Evolutionary conservation across 2,888 invertebrate species (phyloP), one percentile per base, ranked within the genome.

Genomic region (Beris morrisii): DNA sequence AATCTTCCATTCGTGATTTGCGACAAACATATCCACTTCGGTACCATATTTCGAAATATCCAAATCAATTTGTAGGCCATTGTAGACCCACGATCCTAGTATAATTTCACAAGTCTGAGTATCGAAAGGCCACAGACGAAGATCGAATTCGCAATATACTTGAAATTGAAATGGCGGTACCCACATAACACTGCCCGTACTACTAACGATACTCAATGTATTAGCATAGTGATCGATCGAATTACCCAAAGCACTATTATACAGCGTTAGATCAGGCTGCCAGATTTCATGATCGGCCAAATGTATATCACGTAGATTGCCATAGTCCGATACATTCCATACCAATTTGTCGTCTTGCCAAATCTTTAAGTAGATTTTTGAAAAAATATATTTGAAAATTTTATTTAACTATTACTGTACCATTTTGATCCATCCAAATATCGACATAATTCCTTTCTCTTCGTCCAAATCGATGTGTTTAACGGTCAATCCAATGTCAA

Each of bases 121-220:
- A 77, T 93, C 93, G 55, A 83, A 85, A 0, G 93, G 93, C 93
- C 93, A 93, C 69, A 83, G 81, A 13, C 83, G 79, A 61, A 93
- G 82, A 74, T 92, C 85, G 32, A 86, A 75, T 66, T 87, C 85
- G 73, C 88, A 88, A 73, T 86, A 85, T 12, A 85, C 82, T 0
- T 87, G 81, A 69, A 90, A 87, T 69, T 88, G 88, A 2, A 87
- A 84, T 5, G 89, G 87, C 5, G 88, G 88, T 5, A 87, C 85
- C 89, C 89, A 89, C 4, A 86, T 69, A 0, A 89, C 83, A 5
- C 74, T 75, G 0, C 88, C 88, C 48, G 69, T 70, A 55, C 68
- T 61, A 57, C 71, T 70, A 6, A 84, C 83, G 4, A 85, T 70
- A 59, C 84, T 83, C 70, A 84, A 82, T 0, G 85, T 84, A 73